Conservation (phyloP, 2,888 invertebrate species). For the Drepanosiphum platanoidis region DNA sequence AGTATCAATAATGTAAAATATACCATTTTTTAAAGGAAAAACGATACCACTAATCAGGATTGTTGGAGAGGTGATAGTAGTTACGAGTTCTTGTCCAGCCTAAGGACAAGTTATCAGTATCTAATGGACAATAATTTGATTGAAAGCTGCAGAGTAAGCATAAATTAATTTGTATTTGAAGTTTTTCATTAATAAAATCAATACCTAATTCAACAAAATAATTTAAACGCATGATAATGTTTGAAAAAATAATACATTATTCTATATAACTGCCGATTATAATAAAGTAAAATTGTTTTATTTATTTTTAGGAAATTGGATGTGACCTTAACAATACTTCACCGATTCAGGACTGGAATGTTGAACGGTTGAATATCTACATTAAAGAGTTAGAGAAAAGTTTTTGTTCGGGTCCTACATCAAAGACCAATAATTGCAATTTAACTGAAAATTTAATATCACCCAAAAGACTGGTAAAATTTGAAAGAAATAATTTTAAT, state of each 20-base stretch:
- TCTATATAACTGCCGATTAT: neutral
- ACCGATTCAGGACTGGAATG: constrained; percentile 55
- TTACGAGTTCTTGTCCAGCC: constrained; percentile 91
- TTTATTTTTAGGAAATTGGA: constrained; percentile 38
- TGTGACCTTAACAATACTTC: constrained; percentile 45
- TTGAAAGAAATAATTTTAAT: neutral
- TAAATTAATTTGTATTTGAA: too few relatives aligned
- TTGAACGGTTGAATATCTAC: constrained; percentile 54
- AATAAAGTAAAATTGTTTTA: neutral
- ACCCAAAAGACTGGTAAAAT: constrained; percentile 60
- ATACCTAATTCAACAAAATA: too few relatives aligned
- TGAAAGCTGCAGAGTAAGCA: constrained; percentile 82
- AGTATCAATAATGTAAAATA: constrained; percentile 30
- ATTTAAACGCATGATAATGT: neutral
- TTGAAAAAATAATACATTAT: too few relatives aligned
- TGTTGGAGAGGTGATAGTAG: constrained; percentile 78
- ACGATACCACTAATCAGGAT: constrained; percentile 72
- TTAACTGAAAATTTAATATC: constrained; percentile 30
- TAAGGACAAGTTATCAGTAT: constrained; percentile 91
- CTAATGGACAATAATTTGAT: constrained; percentile 95
- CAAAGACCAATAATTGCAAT: constrained; percentile 35
- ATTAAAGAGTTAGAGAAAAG: constrained; percentile 55
- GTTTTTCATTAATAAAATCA: too few relatives aligned
- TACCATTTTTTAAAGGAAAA: constrained; percentile 70
- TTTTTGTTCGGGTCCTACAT: constrained; percentile 48